phyloP scores from a whole-genome alignment of 2,888 invertebrate species.

The Trachelus stipa region DNA sequence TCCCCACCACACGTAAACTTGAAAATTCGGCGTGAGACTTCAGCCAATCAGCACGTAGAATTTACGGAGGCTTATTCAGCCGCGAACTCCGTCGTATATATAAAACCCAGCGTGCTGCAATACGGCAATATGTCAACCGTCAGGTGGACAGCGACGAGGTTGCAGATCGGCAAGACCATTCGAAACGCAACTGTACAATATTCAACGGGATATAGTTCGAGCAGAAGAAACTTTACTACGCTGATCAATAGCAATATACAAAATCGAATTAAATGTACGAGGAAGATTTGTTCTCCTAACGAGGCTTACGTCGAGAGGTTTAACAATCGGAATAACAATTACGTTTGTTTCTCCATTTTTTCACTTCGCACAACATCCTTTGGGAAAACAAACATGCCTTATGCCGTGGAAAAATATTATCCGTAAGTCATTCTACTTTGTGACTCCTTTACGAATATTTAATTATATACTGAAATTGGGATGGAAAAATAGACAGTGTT shows the following conservation, averaged over 20 bases:
- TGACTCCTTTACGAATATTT: too few relatives aligned
- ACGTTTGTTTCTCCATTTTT: slow-evolving; percentile 26
- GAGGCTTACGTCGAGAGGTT: too few relatives aligned
- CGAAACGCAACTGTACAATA: too few relatives aligned
- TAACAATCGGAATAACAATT: neutral
- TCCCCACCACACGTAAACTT: neutral
- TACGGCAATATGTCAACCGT: slow-evolving; percentile 43
- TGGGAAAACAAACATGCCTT: slow-evolving; percentile 47
- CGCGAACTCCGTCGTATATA: slow-evolving; percentile 19
- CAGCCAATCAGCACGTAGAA: slow-evolving; percentile 18
- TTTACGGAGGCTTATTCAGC: slow-evolving; percentile 18
- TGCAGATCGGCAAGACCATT: slow-evolving; percentile 12
- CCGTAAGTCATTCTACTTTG: slow-evolving; percentile 47
- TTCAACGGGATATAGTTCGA: neutral
- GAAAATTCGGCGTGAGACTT: slow-evolving; percentile 13
- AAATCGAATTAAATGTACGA: slow-evolving; percentile 1
- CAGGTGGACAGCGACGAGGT: slow-evolving; percentile 50
- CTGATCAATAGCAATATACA: neutral
- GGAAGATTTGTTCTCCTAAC: neutral
- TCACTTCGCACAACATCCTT: slow-evolving; percentile 12
- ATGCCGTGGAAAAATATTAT: slow-evolving; percentile 46
- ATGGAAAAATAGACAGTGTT: too few relatives aligned
- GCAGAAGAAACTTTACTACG: neutral
- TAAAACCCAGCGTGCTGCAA: slow-evolving; percentile 24
- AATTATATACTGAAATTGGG: too few relatives aligned